Base-by-base conservation (phyloP, 2,113 vertebrate species). In the Rhinoderma darwinii region DNA sequence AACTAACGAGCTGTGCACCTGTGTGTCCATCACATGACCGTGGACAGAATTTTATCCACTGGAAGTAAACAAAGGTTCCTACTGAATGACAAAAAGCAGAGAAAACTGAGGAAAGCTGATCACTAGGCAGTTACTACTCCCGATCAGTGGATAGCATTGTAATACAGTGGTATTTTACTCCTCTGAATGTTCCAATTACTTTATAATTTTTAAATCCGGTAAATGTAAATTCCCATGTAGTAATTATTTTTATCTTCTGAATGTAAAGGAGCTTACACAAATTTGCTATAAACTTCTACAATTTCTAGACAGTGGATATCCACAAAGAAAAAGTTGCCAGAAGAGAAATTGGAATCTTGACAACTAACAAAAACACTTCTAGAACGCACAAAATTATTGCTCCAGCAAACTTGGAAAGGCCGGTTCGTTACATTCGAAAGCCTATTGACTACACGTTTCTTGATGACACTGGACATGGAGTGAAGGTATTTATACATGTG, bases 321-420 rank as follows among this genome's bases (percentile, higher is more conserved):
- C 98, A 99, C 93, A 99, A 99, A 95, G 98, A 99, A 91, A 99
- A 99, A 92, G 98, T 99, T 89, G 98, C 98, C 84, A 95, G 98
- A 92, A 96, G 98, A 93, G 98, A 99, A 94, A 99, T 99, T 90
- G 98, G 98, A 92, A 99, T 99, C 94, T 96, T 99, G 93, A 99
- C 98, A 89, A 99, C 98, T 89, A 99, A 99, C 93, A 99, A 99
- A 95, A 99, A 99, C 94, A 99, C 98, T 63, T 98, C 98, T 90
- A 97, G 98, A 92, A 99, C 98, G 35, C 98, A 99, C 93, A 99
- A 99, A 94, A 99, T 99, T 94, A 99, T 99, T 90, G 98, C 98
- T 88, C 98, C 98, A 79, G 97, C 98, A 91, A 99, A 99, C 91
- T 95, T 97, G 11, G 98, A 99, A 94, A 96, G 98, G 93, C 98